Percentiles rank a stretch among this genome's conserved stretches.
Evolutionary conservation across 2,888 invertebrate genomes (phyloP).

Genomic region (Digitonthophagus gazella): DNA sequence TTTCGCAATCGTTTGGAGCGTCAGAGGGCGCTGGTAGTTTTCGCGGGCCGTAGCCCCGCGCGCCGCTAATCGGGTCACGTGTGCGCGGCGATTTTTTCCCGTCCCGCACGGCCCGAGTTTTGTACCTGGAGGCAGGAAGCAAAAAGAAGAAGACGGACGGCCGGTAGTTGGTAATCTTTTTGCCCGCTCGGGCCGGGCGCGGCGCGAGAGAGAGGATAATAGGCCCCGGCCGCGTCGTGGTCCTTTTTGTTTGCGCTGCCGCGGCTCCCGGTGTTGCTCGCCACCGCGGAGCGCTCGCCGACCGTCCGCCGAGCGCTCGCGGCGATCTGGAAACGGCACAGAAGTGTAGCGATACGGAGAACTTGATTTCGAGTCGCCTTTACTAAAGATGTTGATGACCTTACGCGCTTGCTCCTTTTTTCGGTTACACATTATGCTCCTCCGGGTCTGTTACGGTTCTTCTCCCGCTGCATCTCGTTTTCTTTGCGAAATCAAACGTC

Average conservation of each 20-base stretch:
- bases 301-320: constrained; percentile 39
- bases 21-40: too few species aligned
- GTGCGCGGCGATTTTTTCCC: not conserved
- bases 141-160: constrained; percentile 7
- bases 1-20: too few species aligned
- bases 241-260: constrained; percentile 49
- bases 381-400: constrained; percentile 51
- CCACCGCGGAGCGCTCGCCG: constrained; percentile 38
- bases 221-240: constrained; percentile 50
- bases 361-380: constrained; percentile 50
- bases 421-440: constrained; percentile 28
- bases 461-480: not conserved
- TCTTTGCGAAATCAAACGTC: too few species aligned
- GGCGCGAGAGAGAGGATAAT: constrained; percentile 45
- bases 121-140: constrained; percentile 13
- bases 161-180: constrained; percentile 5
- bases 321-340: constrained; percentile 48
- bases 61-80: constrained; percentile 3
- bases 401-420: constrained; percentile 39
- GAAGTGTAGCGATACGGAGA: constrained; percentile 51
- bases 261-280: constrained; percentile 52
- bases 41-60: too few species aligned
- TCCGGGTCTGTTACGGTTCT: not conserved
- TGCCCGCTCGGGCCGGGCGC: not conserved
- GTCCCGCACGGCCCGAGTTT: constrained; percentile 4